phyloP scores from a whole-genome alignment of 1,140 invertebrate species.

The Aphelinus atriplicis region DNA sequence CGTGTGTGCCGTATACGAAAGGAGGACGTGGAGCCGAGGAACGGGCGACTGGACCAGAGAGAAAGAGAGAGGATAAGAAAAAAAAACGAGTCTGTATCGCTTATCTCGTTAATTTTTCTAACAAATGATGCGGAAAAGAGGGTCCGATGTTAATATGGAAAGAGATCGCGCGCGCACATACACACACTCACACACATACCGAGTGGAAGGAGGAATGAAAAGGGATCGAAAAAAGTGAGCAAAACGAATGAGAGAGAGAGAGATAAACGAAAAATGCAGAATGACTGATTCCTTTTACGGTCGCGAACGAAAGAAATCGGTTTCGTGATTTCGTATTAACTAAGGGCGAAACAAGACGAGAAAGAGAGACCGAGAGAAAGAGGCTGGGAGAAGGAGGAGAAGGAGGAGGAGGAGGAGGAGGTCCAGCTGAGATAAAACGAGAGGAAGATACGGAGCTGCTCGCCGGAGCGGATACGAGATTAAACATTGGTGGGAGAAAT shows the following conservation, averaged over 20 bases:
- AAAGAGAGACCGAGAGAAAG: background rate
- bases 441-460: slow-evolving; percentile 1
- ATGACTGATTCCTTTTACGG: slow-evolving; percentile 29
- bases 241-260: background rate
- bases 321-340: slow-evolving; percentile 34
- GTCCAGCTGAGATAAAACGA: slow-evolving; percentile 25
- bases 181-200: background rate
- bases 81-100: no score
- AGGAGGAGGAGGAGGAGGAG: background rate
- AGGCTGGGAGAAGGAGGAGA: background rate
- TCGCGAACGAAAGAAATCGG: slow-evolving; percentile 16
- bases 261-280: slow-evolving; percentile 33
- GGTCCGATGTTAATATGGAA: background rate
- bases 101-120: slow-evolving; percentile 6
- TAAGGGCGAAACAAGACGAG: background rate
- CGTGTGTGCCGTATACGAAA: no score
- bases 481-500: slow-evolving; percentile 23
- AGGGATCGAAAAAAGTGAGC: background rate
- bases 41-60: no score
- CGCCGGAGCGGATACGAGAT: slow-evolving; percentile 7
- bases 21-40: no score
- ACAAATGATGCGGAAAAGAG: background rate
- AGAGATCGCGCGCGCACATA: no score
- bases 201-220: background rate
- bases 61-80: no score